Evolutionary conservation across 2,113 vertebrate species (phyloP), one percentile per base, ranked within the genome.

Genomic region (Muntiacus muntjak): DNA sequence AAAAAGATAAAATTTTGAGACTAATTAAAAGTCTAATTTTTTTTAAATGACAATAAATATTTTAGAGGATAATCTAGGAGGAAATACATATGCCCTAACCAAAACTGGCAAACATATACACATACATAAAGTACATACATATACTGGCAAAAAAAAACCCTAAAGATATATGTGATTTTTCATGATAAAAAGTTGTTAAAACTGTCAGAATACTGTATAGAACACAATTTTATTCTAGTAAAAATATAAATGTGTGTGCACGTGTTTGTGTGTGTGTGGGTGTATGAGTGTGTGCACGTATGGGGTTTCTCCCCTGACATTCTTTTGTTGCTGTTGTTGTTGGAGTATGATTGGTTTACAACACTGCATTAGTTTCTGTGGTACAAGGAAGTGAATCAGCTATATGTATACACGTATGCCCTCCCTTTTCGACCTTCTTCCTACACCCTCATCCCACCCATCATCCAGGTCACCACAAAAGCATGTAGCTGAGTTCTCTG

Each of bases 1-100:
- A 36, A 36, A 67, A 67, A 71, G 36, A 71, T 71, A 5, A 71
- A 71, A 71, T 11, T 71, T 71, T 40, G 36, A 91, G 33, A 57
- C 82, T 17, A 96, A 81, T 26, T 57, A 67, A 94, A 91, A 91
- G 5, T 7, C 87, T 81, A 93, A 74, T 50, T 50, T 50, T 50
- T 50, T 50, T 50, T 12, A 79, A 2, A 81, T 30, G 78, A 50
- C 52, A 96, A 94, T 58, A 87, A 87, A 58, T 55, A 92, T 33
- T 95, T 25, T 57, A 90, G 50, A 90, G 78, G 11, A 93, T 87
- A 94, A 96, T 87, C 55, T 82, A 87, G 57, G 30, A 82, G 40
- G 89, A 1, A 67, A 8, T 21, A 30, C 36, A 12, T 23, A 81
- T 92, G 36, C 28, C 58, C 91, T 92, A 96, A 71, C 54, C 36